A percentile compares a stretch with the other conserved stretches of the same genome.
These are phyloP conservation scores for Pegea sp. DNA, from an alignment of 23 tunicate species.

Conservation along the genomic window DNA sequence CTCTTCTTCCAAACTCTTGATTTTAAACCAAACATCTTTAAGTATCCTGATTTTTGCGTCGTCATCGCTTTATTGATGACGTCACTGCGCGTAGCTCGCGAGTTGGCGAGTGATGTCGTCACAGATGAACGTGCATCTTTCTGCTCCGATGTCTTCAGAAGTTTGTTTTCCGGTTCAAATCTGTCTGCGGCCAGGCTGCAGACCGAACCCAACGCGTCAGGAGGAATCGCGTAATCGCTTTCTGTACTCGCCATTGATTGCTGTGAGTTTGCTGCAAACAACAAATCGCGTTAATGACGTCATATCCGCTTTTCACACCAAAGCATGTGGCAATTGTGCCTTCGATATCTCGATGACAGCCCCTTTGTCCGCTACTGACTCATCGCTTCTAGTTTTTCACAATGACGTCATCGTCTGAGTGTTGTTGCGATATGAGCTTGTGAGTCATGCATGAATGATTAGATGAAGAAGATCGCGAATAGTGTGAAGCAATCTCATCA, in stretches of 20 bases:
- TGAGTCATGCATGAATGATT: no score
- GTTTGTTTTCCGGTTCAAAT: constrained; percentile 77
- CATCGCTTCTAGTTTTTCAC: no score
- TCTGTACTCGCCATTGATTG: constrained; percentile 76
- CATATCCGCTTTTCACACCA: no score
- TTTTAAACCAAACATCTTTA: constrained; percentile 33
- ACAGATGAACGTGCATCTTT: neutral
- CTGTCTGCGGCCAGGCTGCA: constrained; percentile 18
- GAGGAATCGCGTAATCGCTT: constrained; percentile 88
- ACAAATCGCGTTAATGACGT: no score
- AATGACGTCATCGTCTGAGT: no score
- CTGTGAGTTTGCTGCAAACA: constrained; percentile 54
- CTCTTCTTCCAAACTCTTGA: constrained; percentile 54
- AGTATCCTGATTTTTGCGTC: constrained; percentile 25
- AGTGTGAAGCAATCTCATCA: no score
- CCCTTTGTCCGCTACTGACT: no score
- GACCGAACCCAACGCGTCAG: constrained; percentile 32
- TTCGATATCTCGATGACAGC: no score
- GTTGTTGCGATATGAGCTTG: no score
- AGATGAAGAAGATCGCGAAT: no score
- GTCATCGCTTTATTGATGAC: neutral
- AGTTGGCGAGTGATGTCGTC: neutral
- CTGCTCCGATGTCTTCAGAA: constrained; percentile 38
- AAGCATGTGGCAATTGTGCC: no score
- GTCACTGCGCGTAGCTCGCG: constrained; percentile 1